Evolutionary conservation across 1,140 invertebrate species (phyloP).

Genomic region (Lepidurus arcticus): DNA sequence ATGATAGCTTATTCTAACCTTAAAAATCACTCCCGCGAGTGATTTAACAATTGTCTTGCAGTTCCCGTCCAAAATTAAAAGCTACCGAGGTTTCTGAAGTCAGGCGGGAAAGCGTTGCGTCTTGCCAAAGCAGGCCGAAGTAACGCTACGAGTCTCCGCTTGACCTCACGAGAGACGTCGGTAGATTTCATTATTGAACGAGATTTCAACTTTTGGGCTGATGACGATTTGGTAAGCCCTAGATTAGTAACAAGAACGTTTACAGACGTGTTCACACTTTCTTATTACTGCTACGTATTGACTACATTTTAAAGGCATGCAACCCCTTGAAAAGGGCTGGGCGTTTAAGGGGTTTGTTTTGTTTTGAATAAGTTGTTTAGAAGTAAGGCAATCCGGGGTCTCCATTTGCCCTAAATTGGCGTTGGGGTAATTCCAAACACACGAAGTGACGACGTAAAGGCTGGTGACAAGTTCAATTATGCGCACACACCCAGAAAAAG

Average conservation of each 20-base stretch:
- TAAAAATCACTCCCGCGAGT: too few species aligned
- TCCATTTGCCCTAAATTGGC: conserved; percentile 21
- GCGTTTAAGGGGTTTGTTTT: neutral
- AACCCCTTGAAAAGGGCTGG: conserved; percentile 6
- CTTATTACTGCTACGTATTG: neutral
- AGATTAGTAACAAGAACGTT: neutral
- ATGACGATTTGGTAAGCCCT: neutral
- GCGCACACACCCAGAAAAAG: conserved; percentile 20
- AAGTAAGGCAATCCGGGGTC: conserved; percentile 17
- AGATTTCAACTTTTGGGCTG: too few species aligned
- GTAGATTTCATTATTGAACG: too few species aligned
- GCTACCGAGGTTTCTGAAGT: too few species aligned
- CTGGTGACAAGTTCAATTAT: conserved; percentile 19
- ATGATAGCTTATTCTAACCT: too few species aligned
- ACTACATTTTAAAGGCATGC: conserved; percentile 12
- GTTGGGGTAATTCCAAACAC: conserved; percentile 18
- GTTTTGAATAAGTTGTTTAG: neutral
- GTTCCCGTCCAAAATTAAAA: too few species aligned
- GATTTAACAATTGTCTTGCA: too few species aligned
- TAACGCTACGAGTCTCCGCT: too few species aligned
- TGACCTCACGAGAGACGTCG: too few species aligned
- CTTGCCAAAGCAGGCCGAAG: too few species aligned
- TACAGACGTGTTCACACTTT: neutral
- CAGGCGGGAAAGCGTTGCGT: too few species aligned
- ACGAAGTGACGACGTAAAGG: conserved; percentile 9